phyloP scores from a whole-genome alignment of 2,888 invertebrate species.

The Ormyrus nitidulus region DNA sequence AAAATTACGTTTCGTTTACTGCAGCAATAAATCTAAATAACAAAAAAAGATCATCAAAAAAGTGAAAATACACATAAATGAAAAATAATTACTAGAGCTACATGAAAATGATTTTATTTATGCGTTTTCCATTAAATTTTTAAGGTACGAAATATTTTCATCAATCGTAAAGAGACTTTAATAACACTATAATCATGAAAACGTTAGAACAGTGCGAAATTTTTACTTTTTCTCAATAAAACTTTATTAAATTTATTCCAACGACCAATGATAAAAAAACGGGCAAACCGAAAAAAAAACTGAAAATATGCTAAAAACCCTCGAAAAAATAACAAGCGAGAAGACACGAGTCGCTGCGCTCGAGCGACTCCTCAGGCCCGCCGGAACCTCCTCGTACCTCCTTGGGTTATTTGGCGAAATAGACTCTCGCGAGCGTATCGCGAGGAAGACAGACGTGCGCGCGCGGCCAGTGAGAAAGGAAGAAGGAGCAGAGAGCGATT shows the following conservation, averaged over 20 bases:
- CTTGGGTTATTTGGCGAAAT: slow-evolving; percentile 4
- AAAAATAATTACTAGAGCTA: too few species aligned
- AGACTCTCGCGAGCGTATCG: not conserved
- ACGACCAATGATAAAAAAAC: not conserved
- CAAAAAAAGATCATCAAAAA: slow-evolving; percentile 7
- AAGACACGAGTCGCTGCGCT: slow-evolving; percentile 1
- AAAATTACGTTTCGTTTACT: slow-evolving; percentile 4
- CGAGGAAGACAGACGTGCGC: slow-evolving; percentile 7
- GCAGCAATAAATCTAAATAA: not conserved
- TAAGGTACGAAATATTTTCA: too few species aligned
- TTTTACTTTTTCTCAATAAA: not conserved
- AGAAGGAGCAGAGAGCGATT: slow-evolving; percentile 46
- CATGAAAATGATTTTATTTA: too few species aligned
- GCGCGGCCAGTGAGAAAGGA: slow-evolving; percentile 13
- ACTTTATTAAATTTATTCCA: not conserved
- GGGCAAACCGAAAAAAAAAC: not conserved
- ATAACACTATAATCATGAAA: too few species aligned
- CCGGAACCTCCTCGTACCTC: too few species aligned
- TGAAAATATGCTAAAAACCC: slow-evolving; percentile 5
- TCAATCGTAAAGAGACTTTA: too few species aligned
- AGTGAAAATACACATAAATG: too few species aligned
- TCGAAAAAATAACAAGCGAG: not conserved
- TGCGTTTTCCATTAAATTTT: too few species aligned
- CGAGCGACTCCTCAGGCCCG: too few species aligned
- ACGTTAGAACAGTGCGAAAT: too few species aligned